These are phyloP conservation scores for Neolamprologus toae DNA, from an alignment of 2,113 vertebrate genomes.

Conservation along the genomic window DNA sequence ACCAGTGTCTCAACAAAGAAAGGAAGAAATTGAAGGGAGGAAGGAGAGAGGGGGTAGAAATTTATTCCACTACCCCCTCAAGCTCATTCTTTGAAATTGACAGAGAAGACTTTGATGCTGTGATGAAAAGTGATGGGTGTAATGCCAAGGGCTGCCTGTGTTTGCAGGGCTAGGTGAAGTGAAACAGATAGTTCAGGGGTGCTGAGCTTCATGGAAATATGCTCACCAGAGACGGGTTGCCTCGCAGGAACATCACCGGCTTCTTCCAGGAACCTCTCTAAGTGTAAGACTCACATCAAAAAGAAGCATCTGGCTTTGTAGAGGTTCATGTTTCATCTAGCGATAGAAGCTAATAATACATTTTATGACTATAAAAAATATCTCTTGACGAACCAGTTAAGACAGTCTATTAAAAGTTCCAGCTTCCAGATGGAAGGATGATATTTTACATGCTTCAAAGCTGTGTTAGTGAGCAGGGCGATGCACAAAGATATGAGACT, in stretches of 20 bases:
- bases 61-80: background rate
- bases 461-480: background rate
- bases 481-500: background rate
- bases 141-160: constrained; percentile 16
- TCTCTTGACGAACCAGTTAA: background rate
- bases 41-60: background rate
- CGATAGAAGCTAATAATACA: background rate
- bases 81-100: background rate
- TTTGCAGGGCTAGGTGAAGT: constrained; percentile 37
- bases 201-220: constrained; percentile 28
- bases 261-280: background rate
- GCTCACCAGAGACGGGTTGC: background rate
- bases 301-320: background rate
- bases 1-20: background rate
- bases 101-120: constrained; percentile 42
- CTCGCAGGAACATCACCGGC: background rate
- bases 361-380: background rate
- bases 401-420: background rate
- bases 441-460: background rate
- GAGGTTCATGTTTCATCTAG: background rate
- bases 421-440: background rate
- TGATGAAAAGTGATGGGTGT: constrained; percentile 53
- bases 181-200: constrained; percentile 36
- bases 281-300: background rate
- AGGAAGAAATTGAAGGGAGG: background rate